Evolutionary conservation across 2,113 vertebrate genomes (phyloP).

Genomic region (Gnathonemus echidnorhynchus): DNA sequence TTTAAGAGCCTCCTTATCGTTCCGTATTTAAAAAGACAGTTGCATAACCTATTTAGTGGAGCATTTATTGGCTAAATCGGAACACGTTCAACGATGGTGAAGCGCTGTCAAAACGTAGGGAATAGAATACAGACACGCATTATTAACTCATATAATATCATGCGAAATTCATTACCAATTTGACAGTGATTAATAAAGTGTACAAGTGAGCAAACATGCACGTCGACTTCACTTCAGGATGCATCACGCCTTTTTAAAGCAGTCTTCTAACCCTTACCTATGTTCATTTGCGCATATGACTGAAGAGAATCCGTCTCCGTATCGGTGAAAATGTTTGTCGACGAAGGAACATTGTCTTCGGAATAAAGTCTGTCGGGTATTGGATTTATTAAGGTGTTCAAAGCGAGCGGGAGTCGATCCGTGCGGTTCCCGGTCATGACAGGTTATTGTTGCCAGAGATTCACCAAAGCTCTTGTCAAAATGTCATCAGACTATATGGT

Average conservation of each 20-base stretch:
- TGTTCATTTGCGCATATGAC: constrained; percentile 64
- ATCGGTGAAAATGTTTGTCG: constrained; percentile 48
- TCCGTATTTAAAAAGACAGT: not conserved
- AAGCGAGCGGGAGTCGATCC: constrained; percentile 68
- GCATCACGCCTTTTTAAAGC: not conserved
- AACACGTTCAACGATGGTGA: not conserved
- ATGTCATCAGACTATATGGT: not conserved
- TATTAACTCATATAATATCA: not conserved
- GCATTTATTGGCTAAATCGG: not conserved
- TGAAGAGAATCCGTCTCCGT: constrained; percentile 56
- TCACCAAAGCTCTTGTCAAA: constrained; percentile 16
- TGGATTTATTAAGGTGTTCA: constrained; percentile 66
- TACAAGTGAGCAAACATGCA: constrained; percentile 1
- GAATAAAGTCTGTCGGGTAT: constrained; percentile 66
- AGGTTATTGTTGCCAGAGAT: constrained; percentile 14
- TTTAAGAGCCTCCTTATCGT: not conserved
- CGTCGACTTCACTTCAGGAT: not conserved
- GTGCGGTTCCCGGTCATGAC: constrained; percentile 71
- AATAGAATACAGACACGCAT: not conserved
- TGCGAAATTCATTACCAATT: not conserved
- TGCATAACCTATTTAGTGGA: not conserved
- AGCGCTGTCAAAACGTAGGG: not conserved
- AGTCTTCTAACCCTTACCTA: constrained; percentile 50
- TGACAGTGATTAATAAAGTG: not conserved
- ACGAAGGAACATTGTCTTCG: constrained; percentile 61